Conservation (phyloP, 2,797 vertebrate species). For the Epinephelus coioides region DNA sequence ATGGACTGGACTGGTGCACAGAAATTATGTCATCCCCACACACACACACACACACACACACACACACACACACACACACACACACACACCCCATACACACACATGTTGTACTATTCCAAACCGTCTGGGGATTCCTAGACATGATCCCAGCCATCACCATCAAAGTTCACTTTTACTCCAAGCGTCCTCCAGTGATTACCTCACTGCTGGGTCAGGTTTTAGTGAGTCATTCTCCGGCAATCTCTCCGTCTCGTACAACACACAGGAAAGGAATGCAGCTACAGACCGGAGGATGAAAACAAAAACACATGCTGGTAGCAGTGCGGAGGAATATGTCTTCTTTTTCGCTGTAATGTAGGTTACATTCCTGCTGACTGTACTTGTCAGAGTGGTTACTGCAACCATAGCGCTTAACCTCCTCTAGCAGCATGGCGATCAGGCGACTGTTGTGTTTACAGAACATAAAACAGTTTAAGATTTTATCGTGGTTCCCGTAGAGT, state of each 20-base stretch:
- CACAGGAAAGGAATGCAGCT: constrained; percentile 78
- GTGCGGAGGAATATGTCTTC: constrained; percentile 44
- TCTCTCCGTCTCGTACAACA: constrained; percentile 76
- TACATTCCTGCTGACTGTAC: constrained; percentile 57
- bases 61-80: constrained; percentile 31
- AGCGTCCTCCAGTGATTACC: constrained; percentile 75
- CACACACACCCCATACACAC: constrained; percentile 1
- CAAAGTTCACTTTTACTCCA: constrained; percentile 76
- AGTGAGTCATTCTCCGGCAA: constrained; percentile 81
- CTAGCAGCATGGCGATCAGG: not conserved
- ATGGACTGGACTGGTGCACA: constrained; percentile 35
- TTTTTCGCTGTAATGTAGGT: constrained; percentile 53
- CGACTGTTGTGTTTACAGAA: constrained; percentile 21
- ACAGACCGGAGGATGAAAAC: constrained; percentile 75
- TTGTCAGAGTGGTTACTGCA: constrained; percentile 21
- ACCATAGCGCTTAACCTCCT: constrained; percentile 22
- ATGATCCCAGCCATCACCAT: constrained; percentile 75
- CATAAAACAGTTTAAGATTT: constrained; percentile 15
- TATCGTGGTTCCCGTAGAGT: constrained; percentile 21
- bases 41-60: constrained; percentile 21
- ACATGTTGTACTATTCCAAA: constrained; percentile 53
- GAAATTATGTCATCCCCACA: constrained; percentile 48
- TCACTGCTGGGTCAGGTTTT: constrained; percentile 79
- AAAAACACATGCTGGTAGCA: constrained; percentile 81
- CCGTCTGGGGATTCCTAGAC: constrained; percentile 76